Percentiles rank a stretch among this genome's conserved stretches.
phyloP scores from a whole-genome alignment of 2,888 invertebrate genomes.

The Drosophila anceps region DNA sequence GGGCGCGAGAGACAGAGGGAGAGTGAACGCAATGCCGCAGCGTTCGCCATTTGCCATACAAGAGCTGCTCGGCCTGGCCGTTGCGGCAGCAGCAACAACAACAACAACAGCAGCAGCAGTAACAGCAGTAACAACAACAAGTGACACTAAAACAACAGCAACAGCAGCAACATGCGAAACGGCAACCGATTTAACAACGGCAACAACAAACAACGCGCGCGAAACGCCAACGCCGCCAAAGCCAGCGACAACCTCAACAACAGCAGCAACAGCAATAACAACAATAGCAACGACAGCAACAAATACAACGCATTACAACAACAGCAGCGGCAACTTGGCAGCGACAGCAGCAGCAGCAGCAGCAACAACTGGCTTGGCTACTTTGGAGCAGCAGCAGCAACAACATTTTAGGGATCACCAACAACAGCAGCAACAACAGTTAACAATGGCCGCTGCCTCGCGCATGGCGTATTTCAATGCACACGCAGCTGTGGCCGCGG shows the following conservation, averaged over 20 bases:
- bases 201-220: slow-evolving; percentile 37
- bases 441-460: slow-evolving; percentile 87
- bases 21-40: slow-evolving; percentile 82
- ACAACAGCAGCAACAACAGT: slow-evolving; percentile 82
- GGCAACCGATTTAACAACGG: slow-evolving; percentile 31
- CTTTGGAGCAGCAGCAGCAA: slow-evolving; percentile 37
- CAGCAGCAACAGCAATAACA: slow-evolving; percentile 29
- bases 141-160: slow-evolving; percentile 21
- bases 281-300: slow-evolving; percentile 34
- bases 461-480: slow-evolving; percentile 96
- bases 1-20: not conserved
- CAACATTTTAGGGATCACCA: slow-evolving; percentile 62
- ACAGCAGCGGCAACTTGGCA: slow-evolving; percentile 26
- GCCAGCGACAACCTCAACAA: slow-evolving; percentile 35
- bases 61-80: slow-evolving; percentile 84
- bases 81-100: slow-evolving; percentile 60
- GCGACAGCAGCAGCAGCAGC: slow-evolving; percentile 25
- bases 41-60: slow-evolving; percentile 86
- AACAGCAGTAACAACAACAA: slow-evolving; percentile 37
- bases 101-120: slow-evolving; percentile 41
- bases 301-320: slow-evolving; percentile 25
- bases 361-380: slow-evolving; percentile 6
- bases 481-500: slow-evolving; percentile 95
- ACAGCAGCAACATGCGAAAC: slow-evolving; percentile 20
- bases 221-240: slow-evolving; percentile 32